Evolutionary conservation across 2,113 vertebrate genomes (phyloP).

Genomic region (Cebus imitator): DNA sequence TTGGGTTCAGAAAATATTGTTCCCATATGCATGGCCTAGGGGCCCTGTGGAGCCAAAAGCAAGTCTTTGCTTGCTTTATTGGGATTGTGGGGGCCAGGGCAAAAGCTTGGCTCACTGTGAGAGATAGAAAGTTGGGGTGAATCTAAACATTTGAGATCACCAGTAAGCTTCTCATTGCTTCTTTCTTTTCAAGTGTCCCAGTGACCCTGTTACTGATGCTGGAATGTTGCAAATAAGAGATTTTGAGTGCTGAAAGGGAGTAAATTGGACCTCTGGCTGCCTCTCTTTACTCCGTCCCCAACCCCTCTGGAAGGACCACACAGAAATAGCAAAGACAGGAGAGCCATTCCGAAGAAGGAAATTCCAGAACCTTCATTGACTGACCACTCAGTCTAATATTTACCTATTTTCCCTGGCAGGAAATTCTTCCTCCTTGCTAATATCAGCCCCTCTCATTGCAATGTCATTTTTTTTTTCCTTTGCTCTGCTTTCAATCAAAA

Average conservation of each 20-base stretch:
- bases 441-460: slow-evolving; percentile 44
- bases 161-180: slow-evolving; percentile 23
- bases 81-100: neutral
- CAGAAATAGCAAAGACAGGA: slow-evolving; percentile 58
- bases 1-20: slow-evolving; percentile 67
- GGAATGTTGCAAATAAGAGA: slow-evolving; percentile 26
- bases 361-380: slow-evolving; percentile 38
- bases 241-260: neutral
- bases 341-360: slow-evolving; percentile 57
- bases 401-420: slow-evolving; percentile 57
- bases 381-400: slow-evolving; percentile 48
- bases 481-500: slow-evolving; percentile 56
- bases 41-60: slow-evolving; percentile 30
- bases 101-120: slow-evolving; percentile 43
- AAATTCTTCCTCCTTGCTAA: slow-evolving; percentile 67
- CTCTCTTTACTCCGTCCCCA: neutral
- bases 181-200: neutral
- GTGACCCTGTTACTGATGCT: neutral
- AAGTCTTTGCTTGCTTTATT: slow-evolving; percentile 48
- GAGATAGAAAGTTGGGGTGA: neutral
- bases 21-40: slow-evolving; percentile 69
- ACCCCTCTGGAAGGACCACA: slow-evolving; percentile 18
- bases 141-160: slow-evolving; percentile 40
- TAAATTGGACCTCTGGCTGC: slow-evolving; percentile 31
- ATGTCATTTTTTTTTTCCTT: slow-evolving; percentile 41